Conservation (phyloP, 2,113 vertebrate genomes). For the Orthonyx spaldingii region DNA sequence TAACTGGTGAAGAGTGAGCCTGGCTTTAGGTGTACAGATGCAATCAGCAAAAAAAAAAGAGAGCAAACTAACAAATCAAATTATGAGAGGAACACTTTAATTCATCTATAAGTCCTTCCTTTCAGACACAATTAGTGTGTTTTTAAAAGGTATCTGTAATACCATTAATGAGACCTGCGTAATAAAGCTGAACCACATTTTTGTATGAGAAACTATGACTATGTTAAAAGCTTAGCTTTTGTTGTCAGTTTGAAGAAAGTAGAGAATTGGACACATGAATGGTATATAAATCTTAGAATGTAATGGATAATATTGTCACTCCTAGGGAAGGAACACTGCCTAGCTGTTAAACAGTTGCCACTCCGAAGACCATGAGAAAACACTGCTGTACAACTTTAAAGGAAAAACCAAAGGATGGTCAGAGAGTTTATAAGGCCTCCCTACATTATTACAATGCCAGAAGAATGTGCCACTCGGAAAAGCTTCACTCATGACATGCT, state of each 20-base stretch:
- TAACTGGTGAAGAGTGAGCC: neutral
- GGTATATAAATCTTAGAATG: neutral
- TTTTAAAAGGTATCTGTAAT: neutral
- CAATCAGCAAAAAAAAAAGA: neutral
- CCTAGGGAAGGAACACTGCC: neutral
- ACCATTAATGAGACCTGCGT: neutral
- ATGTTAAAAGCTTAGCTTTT: neutral
- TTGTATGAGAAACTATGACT: neutral
- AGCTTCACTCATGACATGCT: neutral
- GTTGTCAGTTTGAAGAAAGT: neutral
- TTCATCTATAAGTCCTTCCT: neutral
- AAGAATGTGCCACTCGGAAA: neutral
- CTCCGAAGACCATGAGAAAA: neutral
- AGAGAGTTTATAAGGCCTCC: neutral
- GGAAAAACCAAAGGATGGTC: neutral
- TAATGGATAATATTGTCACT: neutral
- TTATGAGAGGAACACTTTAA: neutral
- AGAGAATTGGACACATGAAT: neutral
- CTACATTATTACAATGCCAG: neutral
- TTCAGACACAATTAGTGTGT: neutral
- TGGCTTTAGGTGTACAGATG: neutral
- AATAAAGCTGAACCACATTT: neutral
- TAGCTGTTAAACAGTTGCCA: neutral
- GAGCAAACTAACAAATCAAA: neutral
- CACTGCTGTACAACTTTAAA: neutral